Conservation (phyloP, 2,113 vertebrate genomes). For the Uropsilus gracilis region DNA sequence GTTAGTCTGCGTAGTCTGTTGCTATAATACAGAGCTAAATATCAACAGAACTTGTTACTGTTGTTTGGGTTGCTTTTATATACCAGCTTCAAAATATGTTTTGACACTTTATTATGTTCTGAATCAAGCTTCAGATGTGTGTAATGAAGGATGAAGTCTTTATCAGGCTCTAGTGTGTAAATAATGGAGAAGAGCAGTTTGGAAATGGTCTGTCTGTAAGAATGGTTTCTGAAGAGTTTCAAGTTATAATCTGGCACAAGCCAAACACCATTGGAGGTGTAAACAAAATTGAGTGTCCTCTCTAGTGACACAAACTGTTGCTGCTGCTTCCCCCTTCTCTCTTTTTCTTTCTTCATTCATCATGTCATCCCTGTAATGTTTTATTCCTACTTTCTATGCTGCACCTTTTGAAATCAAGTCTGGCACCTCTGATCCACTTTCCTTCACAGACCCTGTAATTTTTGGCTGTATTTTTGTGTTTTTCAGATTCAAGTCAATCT, state of each 20-base stretch:
- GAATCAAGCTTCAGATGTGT: conserved; percentile 86
- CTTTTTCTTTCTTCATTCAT: conserved; percentile 50
- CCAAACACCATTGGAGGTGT: neutral
- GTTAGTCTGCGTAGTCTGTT: conserved; percentile 68
- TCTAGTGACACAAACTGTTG: neutral
- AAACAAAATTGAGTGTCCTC: neutral
- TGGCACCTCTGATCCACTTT: conserved; percentile 84
- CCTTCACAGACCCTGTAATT: conserved; percentile 87
- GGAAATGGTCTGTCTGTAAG: conserved; percentile 78
- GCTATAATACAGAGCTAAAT: conserved; percentile 76
- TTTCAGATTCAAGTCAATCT: conserved; percentile 96
- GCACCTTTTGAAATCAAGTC: conserved; percentile 84
- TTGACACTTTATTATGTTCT: conserved; percentile 85
- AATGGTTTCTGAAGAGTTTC: conserved; percentile 72
- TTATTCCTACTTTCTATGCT: conserved; percentile 77
- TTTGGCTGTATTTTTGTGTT: conserved; percentile 89
- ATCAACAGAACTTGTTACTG: conserved; percentile 75
- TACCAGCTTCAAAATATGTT: conserved; percentile 82
- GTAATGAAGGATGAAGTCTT: conserved; percentile 79
- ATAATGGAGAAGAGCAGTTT: conserved; percentile 78
- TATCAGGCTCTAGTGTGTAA: conserved; percentile 79
- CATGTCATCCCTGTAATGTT: conserved; percentile 67
- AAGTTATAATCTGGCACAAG: conserved; percentile 55
- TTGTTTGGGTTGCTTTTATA: conserved; percentile 84
- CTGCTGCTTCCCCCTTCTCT: neutral